Base-by-base conservation (phyloP, 2,888 invertebrate species). In the Oligia strigilis region DNA sequence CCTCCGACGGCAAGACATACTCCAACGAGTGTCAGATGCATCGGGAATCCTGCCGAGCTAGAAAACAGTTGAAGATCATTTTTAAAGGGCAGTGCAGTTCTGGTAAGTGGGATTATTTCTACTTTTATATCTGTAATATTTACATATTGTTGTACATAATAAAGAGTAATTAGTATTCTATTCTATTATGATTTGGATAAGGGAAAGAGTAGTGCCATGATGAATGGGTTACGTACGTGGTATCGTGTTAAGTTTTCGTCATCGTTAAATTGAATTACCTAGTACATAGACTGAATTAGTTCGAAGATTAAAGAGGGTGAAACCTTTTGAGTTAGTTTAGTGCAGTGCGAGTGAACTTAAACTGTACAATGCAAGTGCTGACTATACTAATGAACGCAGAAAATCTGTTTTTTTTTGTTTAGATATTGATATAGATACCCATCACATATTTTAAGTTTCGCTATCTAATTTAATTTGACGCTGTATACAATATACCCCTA, bases 21-120 rank as follows among this genome's bases (percentile, higher is more conserved):
- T 97, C 98, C 85, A 99, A 98, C 95, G 98, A 98, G 94, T 99
- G 99, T 94, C 98, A 98, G 91, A 97, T 99, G 94, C 97, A 98
- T 88, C 98, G 98, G 90, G 98, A 98, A 93, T 98, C 98, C 40
- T 99, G 99, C 94, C 97, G 98, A 71, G 97, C 98, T 52, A 97
- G 98, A 90, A 98, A 98, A 93, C 98, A 98, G 86, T 97, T 99
- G 78, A 97, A 98, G 91, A 98, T 98, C 89, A 98, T 98, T 92
- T 98, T 98, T 95, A 97, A 98, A 86, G 99, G 99, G 78, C 98
- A 98, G 95, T 99, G 99, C 94, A 98, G 98, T 92, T 98, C 98
- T 91, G 98, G 98, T 98, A 92, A 93, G 88, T 72, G 17, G 17
- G 62, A 40, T 36, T 58, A 58, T 55, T 55, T 55, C 46, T 46